These are phyloP conservation scores for Mixornis gularis DNA, from an alignment of 2,113 vertebrate species.

Conservation along the genomic window DNA sequence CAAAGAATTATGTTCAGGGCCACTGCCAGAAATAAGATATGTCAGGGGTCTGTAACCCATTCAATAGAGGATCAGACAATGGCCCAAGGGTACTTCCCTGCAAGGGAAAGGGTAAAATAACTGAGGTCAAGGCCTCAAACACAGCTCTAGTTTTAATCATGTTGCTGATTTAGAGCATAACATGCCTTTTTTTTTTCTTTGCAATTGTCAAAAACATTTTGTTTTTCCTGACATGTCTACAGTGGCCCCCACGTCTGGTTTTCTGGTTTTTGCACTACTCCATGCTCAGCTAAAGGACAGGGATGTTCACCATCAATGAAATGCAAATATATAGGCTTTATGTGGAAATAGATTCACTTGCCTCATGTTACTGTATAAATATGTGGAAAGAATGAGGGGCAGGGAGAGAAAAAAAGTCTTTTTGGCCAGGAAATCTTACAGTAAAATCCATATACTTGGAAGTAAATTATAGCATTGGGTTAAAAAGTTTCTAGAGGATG, in stretches of 20 bases:
- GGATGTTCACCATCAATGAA: not conserved
- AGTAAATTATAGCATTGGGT: not conserved
- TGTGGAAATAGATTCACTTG: not conserved
- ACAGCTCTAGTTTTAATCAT: conserved; percentile 50
- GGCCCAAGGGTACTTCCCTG: conserved; percentile 70
- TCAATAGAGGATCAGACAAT: conserved; percentile 44
- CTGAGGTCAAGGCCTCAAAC: conserved; percentile 31
- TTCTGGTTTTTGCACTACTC: not conserved
- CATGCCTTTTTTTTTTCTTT: not conserved
- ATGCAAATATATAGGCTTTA: not conserved
- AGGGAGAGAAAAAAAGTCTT: not conserved
- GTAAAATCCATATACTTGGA: not conserved
- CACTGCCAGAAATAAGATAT: conserved; percentile 68
- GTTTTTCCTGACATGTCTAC: not conserved
- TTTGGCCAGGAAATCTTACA: not conserved
- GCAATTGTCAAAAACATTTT: conserved; percentile 58
- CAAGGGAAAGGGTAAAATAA: conserved; percentile 67
- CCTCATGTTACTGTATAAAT: not conserved
- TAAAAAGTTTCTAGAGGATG: not conserved
- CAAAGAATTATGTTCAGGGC: conserved; percentile 65
- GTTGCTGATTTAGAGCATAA: conserved; percentile 60
- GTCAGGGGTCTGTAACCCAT: conserved; percentile 67
- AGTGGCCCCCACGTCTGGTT: not conserved
- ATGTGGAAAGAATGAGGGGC: not conserved
- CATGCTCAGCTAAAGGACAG: not conserved